Evolutionary conservation across 2,888 invertebrate species (phyloP), one percentile per base, ranked within the genome.

Genomic region (Zhuqinia jingwanae): DNA sequence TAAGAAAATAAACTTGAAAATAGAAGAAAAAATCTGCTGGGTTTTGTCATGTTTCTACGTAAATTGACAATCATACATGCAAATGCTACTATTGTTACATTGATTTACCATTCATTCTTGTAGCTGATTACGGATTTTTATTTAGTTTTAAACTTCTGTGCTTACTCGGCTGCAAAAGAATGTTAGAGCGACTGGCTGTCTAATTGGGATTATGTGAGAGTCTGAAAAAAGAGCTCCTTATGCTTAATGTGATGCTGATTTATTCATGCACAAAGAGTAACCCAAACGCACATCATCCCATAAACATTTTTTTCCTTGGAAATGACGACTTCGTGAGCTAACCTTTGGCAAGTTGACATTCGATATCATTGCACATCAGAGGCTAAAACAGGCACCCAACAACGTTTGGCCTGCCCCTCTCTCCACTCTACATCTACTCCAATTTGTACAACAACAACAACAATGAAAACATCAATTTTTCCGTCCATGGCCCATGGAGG

Each of bases 251-350:
- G 68, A 84, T 84, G 77, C 84, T 84, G 84, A 84, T 77, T 84
- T 84, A 84, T 84, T 84, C 84, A 84, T 76, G n/a, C n/a, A n/a
- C n/a, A n/a, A 75, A 79, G 47, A 30, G 56, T 6, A 17, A 45
- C 65, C 27, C 56, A 77, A 78, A 56, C 70, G 36, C 36, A 45
- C 70, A 65, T 58, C 84, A 84, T 83, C 68, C 73, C 36, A 36
- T 36, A 36, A 36, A 3, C 36, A 36, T 36, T 36, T 36, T 73
- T 85, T 60, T 85, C 85, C 78, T 85, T 85, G 85, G 85, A 77
- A 78, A 58, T 58, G 85, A 85, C 85, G 70, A 85, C 85, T 85
- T 85, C 85, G 85, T 85, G 85, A 85, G 85, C 13, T 36, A 73
- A 58, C 47, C 85, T 78, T 85, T 79, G 78, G 78, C 85, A 68